These are phyloP conservation scores for Exephanes ischioxanthus DNA, from an alignment of 2,888 invertebrate genomes.

Conservation along the genomic window DNA sequence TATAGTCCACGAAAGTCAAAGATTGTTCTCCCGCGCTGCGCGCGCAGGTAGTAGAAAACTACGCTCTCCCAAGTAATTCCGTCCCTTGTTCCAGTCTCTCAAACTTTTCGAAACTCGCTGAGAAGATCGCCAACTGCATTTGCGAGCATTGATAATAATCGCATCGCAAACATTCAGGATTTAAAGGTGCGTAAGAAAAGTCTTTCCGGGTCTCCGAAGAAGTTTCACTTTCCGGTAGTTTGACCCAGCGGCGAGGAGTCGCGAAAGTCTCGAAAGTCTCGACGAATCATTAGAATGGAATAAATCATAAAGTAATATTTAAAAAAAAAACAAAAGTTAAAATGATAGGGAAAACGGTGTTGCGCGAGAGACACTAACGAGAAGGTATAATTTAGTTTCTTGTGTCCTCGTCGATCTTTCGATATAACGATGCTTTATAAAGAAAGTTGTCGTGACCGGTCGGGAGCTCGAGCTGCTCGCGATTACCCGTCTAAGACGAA, in stretches of 20 bases:
- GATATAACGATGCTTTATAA: conserved; percentile 56
- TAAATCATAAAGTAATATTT: conserved; percentile 9
- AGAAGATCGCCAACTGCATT: neutral
- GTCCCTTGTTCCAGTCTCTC: too few relatives aligned
- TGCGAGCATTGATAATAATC: neutral
- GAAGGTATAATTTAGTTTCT: conserved; percentile 23
- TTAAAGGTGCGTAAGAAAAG: conserved; percentile 50
- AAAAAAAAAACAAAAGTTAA: conserved; percentile 33
- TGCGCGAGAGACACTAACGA: conserved; percentile 48
- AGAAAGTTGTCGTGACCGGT: conserved; percentile 67
- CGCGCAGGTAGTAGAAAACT: neutral
- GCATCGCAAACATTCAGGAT: neutral
- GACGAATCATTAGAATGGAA: conserved; percentile 13
- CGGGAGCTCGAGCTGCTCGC: conserved; percentile 30
- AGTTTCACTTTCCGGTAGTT: conserved; percentile 68
- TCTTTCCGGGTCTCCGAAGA: conserved; percentile 44
- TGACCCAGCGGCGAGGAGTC: conserved; percentile 6
- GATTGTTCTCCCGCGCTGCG: neutral
- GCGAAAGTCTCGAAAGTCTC: conserved; percentile 29
- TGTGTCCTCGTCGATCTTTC: conserved; percentile 22
- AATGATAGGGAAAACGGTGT: conserved; percentile 64
- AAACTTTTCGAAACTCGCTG: neutral
- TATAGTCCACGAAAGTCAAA: neutral
- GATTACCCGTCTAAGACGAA: conserved; percentile 44
- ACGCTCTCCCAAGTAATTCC: neutral